Evolutionary conservation across 2,888 invertebrate species (phyloP).

Genomic region (Koerneria pararmatus): DNA sequence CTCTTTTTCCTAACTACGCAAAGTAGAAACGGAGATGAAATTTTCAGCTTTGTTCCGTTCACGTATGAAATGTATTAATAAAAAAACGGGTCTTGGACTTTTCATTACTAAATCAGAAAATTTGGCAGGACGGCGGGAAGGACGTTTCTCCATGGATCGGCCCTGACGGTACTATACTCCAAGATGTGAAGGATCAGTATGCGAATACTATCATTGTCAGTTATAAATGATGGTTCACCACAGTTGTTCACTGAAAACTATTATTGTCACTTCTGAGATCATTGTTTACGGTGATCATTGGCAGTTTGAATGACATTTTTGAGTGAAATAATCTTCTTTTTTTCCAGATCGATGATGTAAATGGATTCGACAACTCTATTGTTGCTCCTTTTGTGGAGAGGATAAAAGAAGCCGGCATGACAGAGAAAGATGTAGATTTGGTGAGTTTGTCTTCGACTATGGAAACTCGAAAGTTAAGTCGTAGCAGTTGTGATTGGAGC

Average conservation of each 20-base stretch:
- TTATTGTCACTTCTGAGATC: neutral
- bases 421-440: constrained; percentile 37
- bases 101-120: neutral
- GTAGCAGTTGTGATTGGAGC: too few relatives aligned
- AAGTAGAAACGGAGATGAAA: neutral
- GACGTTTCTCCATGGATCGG: constrained; percentile 57
- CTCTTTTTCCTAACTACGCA: neutral
- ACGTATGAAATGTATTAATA: constrained; percentile 5
- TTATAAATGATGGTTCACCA: too few relatives aligned
- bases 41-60: too few relatives aligned
- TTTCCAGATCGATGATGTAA: constrained; percentile 44
- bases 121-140: constrained; percentile 43
- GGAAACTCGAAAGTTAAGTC: too few relatives aligned
- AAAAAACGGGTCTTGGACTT: neutral
- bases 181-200: constrained; percentile 55
- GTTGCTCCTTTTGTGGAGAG: constrained; percentile 38
- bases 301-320: too few relatives aligned
- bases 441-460: constrained; percentile 4
- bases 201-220: constrained; percentile 53
- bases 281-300: neutral
- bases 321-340: too few relatives aligned
- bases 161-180: constrained; percentile 52
- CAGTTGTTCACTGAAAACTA: neutral
- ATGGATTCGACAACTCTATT: constrained; percentile 44
- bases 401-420: constrained; percentile 39